Base-by-base conservation (phyloP, 2,888 invertebrate genomes). In the Hydropsyche betteni region DNA sequence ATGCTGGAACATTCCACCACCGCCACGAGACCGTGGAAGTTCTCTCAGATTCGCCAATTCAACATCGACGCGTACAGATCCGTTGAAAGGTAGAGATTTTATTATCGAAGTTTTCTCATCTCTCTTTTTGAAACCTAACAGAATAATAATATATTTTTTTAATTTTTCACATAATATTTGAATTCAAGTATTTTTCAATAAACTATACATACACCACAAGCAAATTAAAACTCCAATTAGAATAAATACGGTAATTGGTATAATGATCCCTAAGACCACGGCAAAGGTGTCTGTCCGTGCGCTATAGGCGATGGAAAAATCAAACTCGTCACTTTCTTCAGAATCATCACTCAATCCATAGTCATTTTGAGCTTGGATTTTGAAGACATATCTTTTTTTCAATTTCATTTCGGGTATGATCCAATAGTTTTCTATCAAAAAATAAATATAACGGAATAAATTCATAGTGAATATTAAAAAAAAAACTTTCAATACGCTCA, bases 31-130 rank as follows among this genome's bases (percentile, higher is more conserved):
- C 3, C 85, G 81, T 0, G 97, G 96, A 33, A 97, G 89, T 82
- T 96, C 94, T 76, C 96, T 88, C 74, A 98, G 85, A 0, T 93
- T 95, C 0, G 96, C 96, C 72, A 97, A 86, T 83, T 98, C 97
- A 0, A 94, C 90, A 82, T 96, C 95, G 12, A 89, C 88, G 80
- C 89, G 84, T n/a, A 86, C 81, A 10, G 84, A 81, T 2, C 83
- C 81, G 14, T 84, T 84, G 4, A 85, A 84, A 12, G 86, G 83
- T 34, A 88, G 86, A 80, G 89, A 85, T 77, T 89, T 89, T 16
- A 89, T 88, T 0, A 88, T 79, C 69, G 89, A 86, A 0, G 90
- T 86, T 82, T 94, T 94, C 83, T 94, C 94, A 76, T 92, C 91
- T 14, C 90, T 53, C n/a, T 69, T 69, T 14, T 34, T 34, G 4